Percentiles rank a stretch among this genome's conserved stretches.
These are phyloP conservation scores for Diarsia mendica DNA, from an alignment of 2,888 invertebrate species.

Conservation along the genomic window DNA sequence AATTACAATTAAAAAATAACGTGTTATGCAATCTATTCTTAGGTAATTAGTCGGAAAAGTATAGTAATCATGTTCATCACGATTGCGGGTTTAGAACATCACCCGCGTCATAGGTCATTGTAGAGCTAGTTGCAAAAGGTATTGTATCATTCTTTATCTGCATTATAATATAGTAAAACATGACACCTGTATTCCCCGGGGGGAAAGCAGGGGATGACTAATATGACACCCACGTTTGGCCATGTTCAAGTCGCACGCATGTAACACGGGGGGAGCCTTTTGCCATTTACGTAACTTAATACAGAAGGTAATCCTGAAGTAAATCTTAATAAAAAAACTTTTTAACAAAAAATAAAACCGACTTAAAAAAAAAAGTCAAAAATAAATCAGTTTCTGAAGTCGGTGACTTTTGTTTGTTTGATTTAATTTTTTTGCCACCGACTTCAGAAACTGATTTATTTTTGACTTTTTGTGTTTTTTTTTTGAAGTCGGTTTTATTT, in stretches of 20 bases:
- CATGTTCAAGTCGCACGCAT: no score
- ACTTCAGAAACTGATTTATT: no score
- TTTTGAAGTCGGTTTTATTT: no score
- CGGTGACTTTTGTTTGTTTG: no score
- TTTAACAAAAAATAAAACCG: no score
- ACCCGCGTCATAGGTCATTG: not conserved
- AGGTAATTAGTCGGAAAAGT: slow-evolving; percentile 22
- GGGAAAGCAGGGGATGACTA: not conserved
- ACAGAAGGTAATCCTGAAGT: no score
- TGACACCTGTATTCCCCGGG: not conserved
- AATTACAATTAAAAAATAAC: slow-evolving; percentile 11
- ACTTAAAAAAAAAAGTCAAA: no score
- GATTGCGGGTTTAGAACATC: not conserved
- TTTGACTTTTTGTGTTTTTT: no score
- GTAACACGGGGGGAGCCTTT: no score
- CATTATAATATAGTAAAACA: not conserved
- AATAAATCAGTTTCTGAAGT: no score
- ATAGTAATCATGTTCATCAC: slow-evolving; percentile 32
- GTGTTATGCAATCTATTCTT: slow-evolving; percentile 9
- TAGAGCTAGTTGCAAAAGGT: not conserved
- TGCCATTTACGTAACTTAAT: not conserved
- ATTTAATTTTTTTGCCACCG: no score
- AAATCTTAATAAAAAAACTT: no score
- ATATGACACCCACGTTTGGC: not conserved
- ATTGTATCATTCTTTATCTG: slow-evolving; percentile 1